Conservation (phyloP, 92 coral and sea anemone species). For the Pocillopora meandrina region DNA sequence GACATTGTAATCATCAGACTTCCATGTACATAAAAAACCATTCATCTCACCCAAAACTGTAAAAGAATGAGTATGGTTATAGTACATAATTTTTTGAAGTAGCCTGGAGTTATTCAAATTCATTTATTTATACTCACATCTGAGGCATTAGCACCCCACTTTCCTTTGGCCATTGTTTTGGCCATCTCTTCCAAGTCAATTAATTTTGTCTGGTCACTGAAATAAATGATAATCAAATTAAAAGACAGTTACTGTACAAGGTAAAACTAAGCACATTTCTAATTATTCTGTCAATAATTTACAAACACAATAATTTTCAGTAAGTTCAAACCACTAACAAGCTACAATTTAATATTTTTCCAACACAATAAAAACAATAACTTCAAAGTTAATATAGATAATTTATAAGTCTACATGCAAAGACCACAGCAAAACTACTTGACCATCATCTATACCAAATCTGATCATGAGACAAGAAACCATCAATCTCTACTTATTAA, state of each 20-base stretch:
- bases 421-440: background rate
- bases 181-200: slow-evolving; percentile 97
- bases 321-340: no score
- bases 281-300: no score
- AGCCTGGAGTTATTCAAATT: background rate
- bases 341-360: no score
- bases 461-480: no score
- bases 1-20: no score
- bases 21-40: no score
- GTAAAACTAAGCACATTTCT: background rate
- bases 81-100: background rate
- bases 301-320: background rate
- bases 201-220: slow-evolving; percentile 93
- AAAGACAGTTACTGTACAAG: background rate
- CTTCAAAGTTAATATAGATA: no score
- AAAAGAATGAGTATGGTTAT: background rate
- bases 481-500: no score
- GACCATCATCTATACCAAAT: background rate
- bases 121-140: slow-evolving; percentile 48
- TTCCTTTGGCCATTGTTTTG: slow-evolving; percentile 88
- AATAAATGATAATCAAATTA: background rate
- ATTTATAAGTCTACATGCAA: background rate
- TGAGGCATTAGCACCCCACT: slow-evolving; percentile 89
- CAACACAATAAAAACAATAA: no score
- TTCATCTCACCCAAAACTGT: no score